Percentiles rank a stretch among this genome's conserved stretches.
Evolutionary conservation across 1,140 invertebrate genomes (phyloP).

Genomic region (Drosophila rhopaloa): DNA sequence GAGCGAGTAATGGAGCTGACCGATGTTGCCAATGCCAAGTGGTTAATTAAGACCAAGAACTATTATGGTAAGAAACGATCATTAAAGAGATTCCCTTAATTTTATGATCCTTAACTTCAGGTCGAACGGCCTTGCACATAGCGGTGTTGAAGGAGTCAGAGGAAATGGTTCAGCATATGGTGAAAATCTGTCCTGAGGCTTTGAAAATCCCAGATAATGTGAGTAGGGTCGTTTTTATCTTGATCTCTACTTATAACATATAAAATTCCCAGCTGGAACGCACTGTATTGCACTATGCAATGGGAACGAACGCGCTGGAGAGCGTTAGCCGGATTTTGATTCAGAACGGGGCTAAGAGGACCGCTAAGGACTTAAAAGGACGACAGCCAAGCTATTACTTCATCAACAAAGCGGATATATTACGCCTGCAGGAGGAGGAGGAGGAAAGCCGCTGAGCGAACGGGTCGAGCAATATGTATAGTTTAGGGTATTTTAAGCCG

Average conservation of each 20-base stretch:
- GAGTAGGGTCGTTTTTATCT: slow-evolving; percentile 77
- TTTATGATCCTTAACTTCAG: slow-evolving; percentile 27
- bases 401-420: slow-evolving; percentile 95
- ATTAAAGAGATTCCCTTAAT: not conserved
- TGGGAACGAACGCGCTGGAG: slow-evolving; percentile 94
- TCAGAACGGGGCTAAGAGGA: slow-evolving; percentile 91
- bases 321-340: slow-evolving; percentile 91
- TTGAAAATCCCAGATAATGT: slow-evolving; percentile 93
- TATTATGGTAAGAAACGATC: slow-evolving; percentile 85
- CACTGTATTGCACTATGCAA: slow-evolving; percentile 94
- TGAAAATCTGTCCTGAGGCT: slow-evolving; percentile 89
- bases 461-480: slow-evolving; percentile 20
- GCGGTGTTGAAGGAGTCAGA: slow-evolving; percentile 92
- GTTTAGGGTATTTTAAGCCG: slow-evolving; percentile 51
- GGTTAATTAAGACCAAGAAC: slow-evolving; percentile 91
- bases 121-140: slow-evolving; percentile 91
- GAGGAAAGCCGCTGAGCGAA: slow-evolving; percentile 84
- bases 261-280: slow-evolving; percentile 89
- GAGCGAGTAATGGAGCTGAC: slow-evolving; percentile 87
- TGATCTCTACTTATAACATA: not conserved
- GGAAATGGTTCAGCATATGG: slow-evolving; percentile 90
- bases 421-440: slow-evolving; percentile 93
- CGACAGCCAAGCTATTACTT: slow-evolving; percentile 96
- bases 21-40: slow-evolving; percentile 86
- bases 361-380: slow-evolving; percentile 93